Conservation (phyloP, 2,797 vertebrate species). For the Mormyrops boulengeri region DNA sequence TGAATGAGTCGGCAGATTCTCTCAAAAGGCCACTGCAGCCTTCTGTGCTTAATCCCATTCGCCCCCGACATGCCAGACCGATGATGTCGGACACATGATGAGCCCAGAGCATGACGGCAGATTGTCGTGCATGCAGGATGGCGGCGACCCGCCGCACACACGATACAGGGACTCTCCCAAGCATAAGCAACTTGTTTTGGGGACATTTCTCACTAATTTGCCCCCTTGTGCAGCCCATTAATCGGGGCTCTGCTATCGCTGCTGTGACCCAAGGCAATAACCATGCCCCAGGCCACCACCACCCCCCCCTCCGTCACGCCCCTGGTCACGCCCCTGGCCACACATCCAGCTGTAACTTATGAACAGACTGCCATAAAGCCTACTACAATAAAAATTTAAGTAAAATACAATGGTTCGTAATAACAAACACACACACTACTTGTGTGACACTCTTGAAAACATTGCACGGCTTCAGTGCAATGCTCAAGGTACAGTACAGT, state of each 20-base stretch:
- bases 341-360: background rate
- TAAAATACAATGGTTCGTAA: background rate
- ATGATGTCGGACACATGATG: background rate
- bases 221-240: conserved; percentile 15
- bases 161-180: background rate
- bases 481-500: background rate
- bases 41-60: background rate
- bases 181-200: background rate
- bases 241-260: background rate
- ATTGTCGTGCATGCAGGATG: background rate
- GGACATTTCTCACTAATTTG: conserved; percentile 40
- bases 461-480: background rate
- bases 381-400: background rate
- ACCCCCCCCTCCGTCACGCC: too few relatives aligned
- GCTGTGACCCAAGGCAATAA: background rate
- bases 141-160: background rate
- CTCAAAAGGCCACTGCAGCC: background rate
- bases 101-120: background rate
- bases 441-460: background rate
- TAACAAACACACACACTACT: background rate
- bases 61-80: background rate
- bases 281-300: background rate
- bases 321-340: background rate
- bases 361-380: background rate
- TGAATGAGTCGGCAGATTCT: background rate